A percentile compares a stretch with the other conserved stretches of the same genome.
Conservation (phyloP, 2,797 vertebrate species). For the Kryptolebias ocellatus region DNA sequence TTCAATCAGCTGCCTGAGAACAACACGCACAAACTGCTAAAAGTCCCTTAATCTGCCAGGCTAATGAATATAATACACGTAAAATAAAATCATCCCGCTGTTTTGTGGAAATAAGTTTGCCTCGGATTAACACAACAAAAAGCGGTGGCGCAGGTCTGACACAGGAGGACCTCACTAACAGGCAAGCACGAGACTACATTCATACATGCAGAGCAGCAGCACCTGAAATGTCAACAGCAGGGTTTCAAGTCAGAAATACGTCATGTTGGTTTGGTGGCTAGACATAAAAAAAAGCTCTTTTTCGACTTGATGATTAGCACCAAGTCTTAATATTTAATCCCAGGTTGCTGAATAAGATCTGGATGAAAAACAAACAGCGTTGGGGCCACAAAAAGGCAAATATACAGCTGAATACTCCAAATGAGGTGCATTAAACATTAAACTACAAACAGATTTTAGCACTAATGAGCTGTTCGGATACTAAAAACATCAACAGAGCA, state of each 20-base stretch:
- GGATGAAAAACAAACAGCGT: not conserved
- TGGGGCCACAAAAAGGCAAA: not conserved
- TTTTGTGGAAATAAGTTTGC: constrained; percentile 41
- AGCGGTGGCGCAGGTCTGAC: constrained; percentile 45
- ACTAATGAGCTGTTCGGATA: not conserved
- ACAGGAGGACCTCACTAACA: constrained; percentile 51
- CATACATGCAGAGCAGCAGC: constrained; percentile 94
- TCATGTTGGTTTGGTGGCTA: constrained; percentile 3
- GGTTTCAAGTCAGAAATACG: constrained; percentile 44
- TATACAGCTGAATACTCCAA: not conserved
- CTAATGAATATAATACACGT: not conserved
- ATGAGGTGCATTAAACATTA: not conserved
- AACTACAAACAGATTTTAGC: not conserved
- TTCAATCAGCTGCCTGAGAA: constrained; percentile 2
- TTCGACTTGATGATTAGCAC: not conserved
- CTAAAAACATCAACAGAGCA: not conserved
- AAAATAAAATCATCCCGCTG: not conserved
- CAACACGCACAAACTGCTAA: not conserved
- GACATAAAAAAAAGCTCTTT: not conserved
- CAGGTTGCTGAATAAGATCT: not conserved
- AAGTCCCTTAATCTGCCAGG: not conserved
- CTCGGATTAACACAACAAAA: constrained; percentile 52
- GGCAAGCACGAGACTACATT: constrained; percentile 87
- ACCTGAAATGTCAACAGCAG: constrained; percentile 89
- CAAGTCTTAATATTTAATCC: not conserved